Base-by-base conservation (phyloP, 2,888 invertebrate species). In the Schizotus pectinicornis region DNA sequence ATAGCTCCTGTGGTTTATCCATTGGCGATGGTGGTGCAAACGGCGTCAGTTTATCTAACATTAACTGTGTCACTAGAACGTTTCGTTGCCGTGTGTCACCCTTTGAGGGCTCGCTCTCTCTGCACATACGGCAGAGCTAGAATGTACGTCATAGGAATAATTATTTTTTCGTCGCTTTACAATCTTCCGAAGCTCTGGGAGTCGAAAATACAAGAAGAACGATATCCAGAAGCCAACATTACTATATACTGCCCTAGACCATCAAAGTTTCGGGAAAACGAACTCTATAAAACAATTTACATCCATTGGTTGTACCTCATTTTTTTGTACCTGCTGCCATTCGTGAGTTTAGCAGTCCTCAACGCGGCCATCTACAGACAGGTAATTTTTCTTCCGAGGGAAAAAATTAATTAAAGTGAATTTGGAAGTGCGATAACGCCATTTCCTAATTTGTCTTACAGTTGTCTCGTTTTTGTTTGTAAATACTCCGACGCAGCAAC, bases 221-320 rank as follows among this genome's bases (percentile, higher is more conserved):
- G 77, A 67, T 74, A 74, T 53, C 72, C 74, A 12, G 82, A 82
- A 49, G 81, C 80, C 69, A 86, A 85, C 66, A 82, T 85, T 55
- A 83, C 82, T 8, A 82, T 92, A 42, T 91, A 89, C 78, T 90
- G 90, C 77, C 86, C 91, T 49, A 81, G 81, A 8, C 87, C 90
- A 7, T 87, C 93, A 50, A 78, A 81, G 11, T 78, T 92, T 64
- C 85, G 94, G 61, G 84, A 84, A 59, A 87, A 92, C 76, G 81
- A 83, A 14, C 79, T 86, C 0, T 97, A 96, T 81, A 88, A 91
- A 57, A 86, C 88, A 35, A 85, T 96, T 37, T 98, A 98, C 81
- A 93, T 95, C 63, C 91, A 95, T 77, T 96, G 96, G 92, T 85
- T 95, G 81, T 97, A 98, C 80, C 86, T 98, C 71, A 85, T 97